Conservation (phyloP, 2,888 invertebrate species). For the Arctia plantaginis region DNA sequence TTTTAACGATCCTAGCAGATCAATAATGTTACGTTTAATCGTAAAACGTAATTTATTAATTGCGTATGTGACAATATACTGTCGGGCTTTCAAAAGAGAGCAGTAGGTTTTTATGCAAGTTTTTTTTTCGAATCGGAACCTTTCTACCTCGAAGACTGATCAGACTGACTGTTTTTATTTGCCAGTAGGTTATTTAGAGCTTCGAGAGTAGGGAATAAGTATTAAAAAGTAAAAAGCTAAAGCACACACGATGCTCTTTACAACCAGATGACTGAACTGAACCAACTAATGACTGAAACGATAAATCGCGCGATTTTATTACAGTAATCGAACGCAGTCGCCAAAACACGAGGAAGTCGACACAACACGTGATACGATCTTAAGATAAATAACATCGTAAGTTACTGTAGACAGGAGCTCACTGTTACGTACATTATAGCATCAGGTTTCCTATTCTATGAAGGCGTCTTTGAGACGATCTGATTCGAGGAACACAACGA, state of each 20-base stretch:
- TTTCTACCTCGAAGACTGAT: too few species aligned
- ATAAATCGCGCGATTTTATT: neutral
- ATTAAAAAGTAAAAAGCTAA: neutral
- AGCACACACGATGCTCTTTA: neutral
- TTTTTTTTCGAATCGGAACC: neutral
- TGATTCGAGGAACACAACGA: slow-evolving; percentile 7
- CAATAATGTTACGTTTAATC: neutral
- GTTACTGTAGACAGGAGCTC: neutral
- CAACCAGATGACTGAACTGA: neutral
- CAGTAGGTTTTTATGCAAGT: too few species aligned
- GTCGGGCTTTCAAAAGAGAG: too few species aligned
- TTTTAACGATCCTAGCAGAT: too few species aligned
- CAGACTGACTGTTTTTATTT: neutral
- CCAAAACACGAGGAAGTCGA: neutral
- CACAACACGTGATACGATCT: neutral
- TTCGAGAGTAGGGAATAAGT: neutral
- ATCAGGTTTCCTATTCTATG: slow-evolving; percentile 1
- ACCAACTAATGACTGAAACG: neutral
- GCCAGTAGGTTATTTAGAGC: neutral
- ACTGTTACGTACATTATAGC: neutral
- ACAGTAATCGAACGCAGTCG: neutral
- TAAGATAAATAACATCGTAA: slow-evolving; percentile 1
- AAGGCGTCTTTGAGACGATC: neutral
- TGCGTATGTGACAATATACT: too few species aligned
- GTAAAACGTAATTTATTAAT: neutral